Base-by-base conservation (phyloP, 2,113 vertebrate genomes). In the Protobothrops flavoviridis region DNA sequence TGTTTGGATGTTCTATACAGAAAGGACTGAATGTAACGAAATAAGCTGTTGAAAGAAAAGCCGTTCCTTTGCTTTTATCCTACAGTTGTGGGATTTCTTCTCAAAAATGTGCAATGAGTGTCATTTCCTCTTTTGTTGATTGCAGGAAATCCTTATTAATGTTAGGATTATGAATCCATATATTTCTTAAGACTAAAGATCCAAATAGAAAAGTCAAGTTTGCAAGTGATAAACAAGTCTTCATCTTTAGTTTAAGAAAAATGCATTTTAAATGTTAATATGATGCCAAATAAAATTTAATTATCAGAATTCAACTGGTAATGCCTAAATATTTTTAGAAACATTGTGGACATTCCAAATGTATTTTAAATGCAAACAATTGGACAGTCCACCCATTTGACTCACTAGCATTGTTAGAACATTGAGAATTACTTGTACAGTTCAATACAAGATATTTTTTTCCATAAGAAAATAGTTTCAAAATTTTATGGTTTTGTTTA, bases 41-140 rank as follows among this genome's bases (percentile, higher is more conserved):
- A 93, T 93, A 95, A 97, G 95, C 95, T 97, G 97, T 93, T 97
- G 97, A 97, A 97, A 97, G 96, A 97, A 96, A 96, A 97, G 94
- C 96, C 96, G 96, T 97, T 96, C 96, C 96, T 97, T 95, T 96
- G 92, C 96, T 97, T 97, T 97, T 93, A 97, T 97, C 96, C 95
- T 95, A 85, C 87, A 96, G 74, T 97, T 96, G 95, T 95, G 81
- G 96, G 92, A 92, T 5, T 94, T 95, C 95, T 94, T 74, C 95
- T 96, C 94, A 61, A 55, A 91, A 95, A 94, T 93, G 89, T 94
- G 50, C 92, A 94, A 15, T 96, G 96, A 97, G 95, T 96, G 95
- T 94, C 93, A 95, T 94, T 97, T 97, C 96, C 96, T 96, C 74
- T 95, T 95, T 92, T 90, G 87, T 89, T 92, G 95, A 90, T 93